These are phyloP conservation scores for Arge pagana DNA, from an alignment of 2,888 invertebrate species.

Conservation along the genomic window DNA sequence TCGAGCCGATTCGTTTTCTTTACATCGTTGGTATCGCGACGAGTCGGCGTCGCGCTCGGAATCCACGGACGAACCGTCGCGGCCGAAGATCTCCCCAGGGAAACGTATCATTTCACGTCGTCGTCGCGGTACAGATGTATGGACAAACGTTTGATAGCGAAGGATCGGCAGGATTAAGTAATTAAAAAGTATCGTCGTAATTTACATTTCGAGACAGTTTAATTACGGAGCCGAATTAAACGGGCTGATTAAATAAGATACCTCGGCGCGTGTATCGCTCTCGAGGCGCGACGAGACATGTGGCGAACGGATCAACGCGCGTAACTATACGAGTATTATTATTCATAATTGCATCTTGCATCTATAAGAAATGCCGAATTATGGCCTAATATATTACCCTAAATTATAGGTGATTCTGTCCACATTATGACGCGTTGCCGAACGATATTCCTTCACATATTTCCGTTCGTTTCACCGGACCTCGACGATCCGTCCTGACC, in stretches of 20 bases:
- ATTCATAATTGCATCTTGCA: slow-evolving; percentile 52
- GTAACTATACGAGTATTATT: slow-evolving; percentile 33
- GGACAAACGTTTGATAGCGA: neutral
- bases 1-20: no score
- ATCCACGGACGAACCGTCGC: no score
- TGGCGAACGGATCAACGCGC: slow-evolving; percentile 20
- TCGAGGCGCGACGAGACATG: slow-evolving; percentile 23
- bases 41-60: no score
- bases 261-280: neutral
- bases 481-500: no score
- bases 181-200: slow-evolving; percentile 4
- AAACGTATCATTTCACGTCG: no score
- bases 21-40: no score
- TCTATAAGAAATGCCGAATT: slow-evolving; percentile 49
- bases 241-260: slow-evolving; percentile 25
- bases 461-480: neutral
- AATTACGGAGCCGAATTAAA: slow-evolving; percentile 33
- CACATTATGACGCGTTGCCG: slow-evolving; percentile 15
- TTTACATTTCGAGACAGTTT: neutral
- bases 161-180: slow-evolving; percentile 7
- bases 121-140: neutral
- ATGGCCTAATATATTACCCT: slow-evolving; percentile 56
- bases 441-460: slow-evolving; percentile 7
- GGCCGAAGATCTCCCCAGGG: no score
- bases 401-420: slow-evolving; percentile 54